Evolutionary conservation across 2,888 invertebrate species (phyloP).

Genomic region (Microctonus brassicae): DNA sequence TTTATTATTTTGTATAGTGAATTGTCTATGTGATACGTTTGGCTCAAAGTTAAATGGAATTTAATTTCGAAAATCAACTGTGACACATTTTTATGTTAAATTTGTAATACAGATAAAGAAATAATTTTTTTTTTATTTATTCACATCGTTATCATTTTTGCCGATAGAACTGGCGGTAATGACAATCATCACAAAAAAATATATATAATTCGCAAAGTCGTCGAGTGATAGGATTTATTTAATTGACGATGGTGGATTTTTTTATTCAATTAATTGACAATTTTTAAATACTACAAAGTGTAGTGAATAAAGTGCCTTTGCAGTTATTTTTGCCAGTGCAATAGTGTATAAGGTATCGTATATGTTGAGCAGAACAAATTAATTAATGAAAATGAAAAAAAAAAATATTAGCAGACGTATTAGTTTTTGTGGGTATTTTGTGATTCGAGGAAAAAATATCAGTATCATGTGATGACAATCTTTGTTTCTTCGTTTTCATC

Average conservation of each 20-base stretch:
- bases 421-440: neutral
- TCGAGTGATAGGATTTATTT: neutral
- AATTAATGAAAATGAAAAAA: neutral
- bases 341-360: slow-evolving; percentile 47
- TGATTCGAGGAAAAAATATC: neutral
- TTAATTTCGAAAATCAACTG: too few species aligned
- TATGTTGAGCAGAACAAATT: neutral
- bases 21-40: too few species aligned
- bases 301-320: slow-evolving; percentile 51
- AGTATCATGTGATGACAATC: neutral
- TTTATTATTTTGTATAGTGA: too few species aligned
- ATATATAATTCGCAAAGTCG: neutral
- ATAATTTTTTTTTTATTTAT: neutral
- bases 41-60: too few species aligned
- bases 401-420: neutral
- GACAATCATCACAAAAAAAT: neutral
- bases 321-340: slow-evolving; percentile 45
- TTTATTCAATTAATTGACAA: slow-evolving; percentile 8
- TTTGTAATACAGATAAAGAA: neutral
- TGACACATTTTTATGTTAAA: too few species aligned
- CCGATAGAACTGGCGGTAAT: neutral
- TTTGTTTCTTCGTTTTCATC: neutral
- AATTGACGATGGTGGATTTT: neutral
- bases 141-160: neutral
- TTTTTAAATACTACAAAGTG: slow-evolving; percentile 37